phyloP scores from a whole-genome alignment of 2,113 vertebrate species.

The Ciconia maguari region DNA sequence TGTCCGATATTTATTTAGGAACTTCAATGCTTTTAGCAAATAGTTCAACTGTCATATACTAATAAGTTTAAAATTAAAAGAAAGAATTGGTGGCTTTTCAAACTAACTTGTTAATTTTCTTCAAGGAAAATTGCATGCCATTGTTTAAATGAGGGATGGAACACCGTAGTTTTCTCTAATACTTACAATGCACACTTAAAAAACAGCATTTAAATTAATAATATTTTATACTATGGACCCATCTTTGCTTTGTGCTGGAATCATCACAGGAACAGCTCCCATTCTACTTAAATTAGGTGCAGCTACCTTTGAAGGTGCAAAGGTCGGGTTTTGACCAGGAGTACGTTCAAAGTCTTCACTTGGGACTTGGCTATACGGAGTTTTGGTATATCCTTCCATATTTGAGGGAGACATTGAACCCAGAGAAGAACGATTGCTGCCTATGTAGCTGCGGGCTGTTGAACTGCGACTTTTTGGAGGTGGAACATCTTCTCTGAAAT shows the following conservation, averaged over 20 bases:
- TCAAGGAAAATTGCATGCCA: conserved; percentile 34
- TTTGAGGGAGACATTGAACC: conserved; percentile 98
- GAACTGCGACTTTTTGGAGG: conserved; percentile 95
- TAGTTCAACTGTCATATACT: conserved; percentile 1
- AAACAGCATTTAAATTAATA: conserved; percentile 55
- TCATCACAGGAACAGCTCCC: conserved; percentile 96
- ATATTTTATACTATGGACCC: conserved; percentile 91
- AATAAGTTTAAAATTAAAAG: conserved; percentile 21
- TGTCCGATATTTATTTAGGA: background rate
- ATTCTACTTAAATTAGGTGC: conserved; percentile 96
- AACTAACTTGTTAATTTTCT: conserved; percentile 15
- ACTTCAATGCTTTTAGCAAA: background rate
- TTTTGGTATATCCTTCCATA: conserved; percentile 91
- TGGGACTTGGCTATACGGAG: conserved; percentile 91
- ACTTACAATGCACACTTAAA: conserved; percentile 43
- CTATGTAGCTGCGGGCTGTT: conserved; percentile 92
- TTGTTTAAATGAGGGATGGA: conserved; percentile 43
- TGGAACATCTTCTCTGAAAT: conserved; percentile 91
- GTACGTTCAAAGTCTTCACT: conserved; percentile 87
- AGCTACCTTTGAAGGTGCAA: conserved; percentile 83
- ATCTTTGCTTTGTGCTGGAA: conserved; percentile 95
- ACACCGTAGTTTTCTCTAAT: conserved; percentile 11
- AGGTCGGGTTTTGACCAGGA: conserved; percentile 77
- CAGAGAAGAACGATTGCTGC: conserved; percentile 94
- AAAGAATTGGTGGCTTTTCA: conserved; percentile 29